Evolutionary conservation across 2,797 vertebrate species (phyloP).

Genomic region (Gorsachius magnificus): DNA sequence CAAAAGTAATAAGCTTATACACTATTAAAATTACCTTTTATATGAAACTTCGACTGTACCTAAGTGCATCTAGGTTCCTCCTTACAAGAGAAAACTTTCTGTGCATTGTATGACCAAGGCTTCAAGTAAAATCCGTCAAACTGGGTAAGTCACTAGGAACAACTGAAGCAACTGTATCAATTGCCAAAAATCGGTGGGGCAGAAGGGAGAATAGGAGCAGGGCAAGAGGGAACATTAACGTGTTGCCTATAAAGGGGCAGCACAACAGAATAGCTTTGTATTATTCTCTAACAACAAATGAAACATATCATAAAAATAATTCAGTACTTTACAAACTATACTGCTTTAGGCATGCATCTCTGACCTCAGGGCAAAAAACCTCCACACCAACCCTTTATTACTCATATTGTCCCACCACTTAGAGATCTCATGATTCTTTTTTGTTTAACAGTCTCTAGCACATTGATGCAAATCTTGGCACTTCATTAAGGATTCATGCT

Average conservation of each 20-base stretch:
- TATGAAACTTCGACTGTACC: not conserved
- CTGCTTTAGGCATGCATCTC: not conserved
- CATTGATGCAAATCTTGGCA: not conserved
- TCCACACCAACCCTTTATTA: not conserved
- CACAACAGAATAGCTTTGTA: not conserved
- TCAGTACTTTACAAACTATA: not conserved
- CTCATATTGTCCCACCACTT: not conserved
- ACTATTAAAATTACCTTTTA: not conserved
- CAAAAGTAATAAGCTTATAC: not conserved
- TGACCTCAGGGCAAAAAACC: not conserved
- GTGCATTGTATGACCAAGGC: not conserved
- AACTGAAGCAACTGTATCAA: not conserved
- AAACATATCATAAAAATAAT: not conserved
- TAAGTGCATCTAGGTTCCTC: not conserved
- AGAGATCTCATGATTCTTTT: not conserved
- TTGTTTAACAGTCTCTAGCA: not conserved
- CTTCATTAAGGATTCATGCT: not conserved
- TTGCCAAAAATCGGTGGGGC: rapidly evolving
- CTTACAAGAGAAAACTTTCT: not conserved
- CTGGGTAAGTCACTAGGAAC: not conserved
- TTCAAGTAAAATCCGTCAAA: not conserved
- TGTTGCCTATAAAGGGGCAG: not conserved
- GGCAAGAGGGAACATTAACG: not conserved
- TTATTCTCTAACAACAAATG: not conserved
- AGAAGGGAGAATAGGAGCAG: not conserved